Conservation (phyloP, 2,888 invertebrate species). For the Bellardia bayeri region DNA sequence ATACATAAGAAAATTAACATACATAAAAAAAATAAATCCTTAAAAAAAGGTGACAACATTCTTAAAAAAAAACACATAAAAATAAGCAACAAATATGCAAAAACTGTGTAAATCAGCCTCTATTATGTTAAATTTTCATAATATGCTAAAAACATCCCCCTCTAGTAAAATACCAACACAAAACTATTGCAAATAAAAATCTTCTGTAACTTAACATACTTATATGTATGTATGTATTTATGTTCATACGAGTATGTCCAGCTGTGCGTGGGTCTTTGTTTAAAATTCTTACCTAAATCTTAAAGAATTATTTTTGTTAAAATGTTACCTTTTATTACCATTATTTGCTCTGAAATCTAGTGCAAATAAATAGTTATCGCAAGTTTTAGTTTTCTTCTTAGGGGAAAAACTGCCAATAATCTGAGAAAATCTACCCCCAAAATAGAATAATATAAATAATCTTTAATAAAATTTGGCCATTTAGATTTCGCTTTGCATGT, state of each 20-base stretch:
- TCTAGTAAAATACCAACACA: neutral
- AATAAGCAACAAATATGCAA: constrained; percentile 62
- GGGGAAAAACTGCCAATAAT: constrained; percentile 62
- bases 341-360: constrained; percentile 61
- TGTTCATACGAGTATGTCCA: constrained; percentile 67
- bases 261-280: constrained; percentile 74
- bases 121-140: constrained; percentile 59
- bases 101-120: constrained; percentile 32
- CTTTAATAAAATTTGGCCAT: constrained; percentile 56
- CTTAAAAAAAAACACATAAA: constrained; percentile 41
- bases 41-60: constrained; percentile 62
- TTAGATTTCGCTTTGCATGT: constrained; percentile 40
- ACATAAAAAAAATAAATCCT: constrained; percentile 54
- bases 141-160: constrained; percentile 45
- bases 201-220: constrained; percentile 10
- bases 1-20: constrained; percentile 60
- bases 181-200: neutral
- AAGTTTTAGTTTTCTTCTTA: constrained; percentile 26
- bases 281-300: constrained; percentile 60
- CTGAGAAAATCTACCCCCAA: constrained; percentile 75
- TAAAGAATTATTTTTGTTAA: constrained; percentile 38
- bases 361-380: constrained; percentile 59
- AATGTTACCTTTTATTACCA: neutral
- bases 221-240: neutral
- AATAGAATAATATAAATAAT: constrained; percentile 55